Conservation (phyloP, 2,888 invertebrate genomes). For the Formica aserva region DNA sequence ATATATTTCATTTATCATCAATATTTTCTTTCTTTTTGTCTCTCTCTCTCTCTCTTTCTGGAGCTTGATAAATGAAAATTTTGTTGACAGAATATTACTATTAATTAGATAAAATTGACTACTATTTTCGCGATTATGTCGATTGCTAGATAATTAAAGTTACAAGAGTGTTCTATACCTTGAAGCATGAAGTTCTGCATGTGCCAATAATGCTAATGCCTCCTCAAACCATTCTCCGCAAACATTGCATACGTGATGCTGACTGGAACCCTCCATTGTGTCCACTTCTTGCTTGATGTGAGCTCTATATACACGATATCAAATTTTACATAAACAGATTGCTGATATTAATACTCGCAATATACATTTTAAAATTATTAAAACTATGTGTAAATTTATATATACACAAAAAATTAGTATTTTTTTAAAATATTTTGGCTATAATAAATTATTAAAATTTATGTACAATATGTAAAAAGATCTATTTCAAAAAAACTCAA, state of each 20-base stretch:
- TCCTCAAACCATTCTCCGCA: constrained; percentile 93
- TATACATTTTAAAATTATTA: not conserved
- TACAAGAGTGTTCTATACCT: constrained; percentile 80
- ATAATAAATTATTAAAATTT: not conserved
- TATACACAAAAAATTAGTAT: not conserved
- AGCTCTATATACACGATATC: constrained; percentile 75
- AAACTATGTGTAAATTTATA: not conserved
- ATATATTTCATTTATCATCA: not conserved
- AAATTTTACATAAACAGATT: constrained; percentile 12
- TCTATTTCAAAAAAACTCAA: not conserved
- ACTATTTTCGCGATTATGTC: not conserved
- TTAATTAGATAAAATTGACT: not conserved
- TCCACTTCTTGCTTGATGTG: constrained; percentile 84
- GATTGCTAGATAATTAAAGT: not conserved
- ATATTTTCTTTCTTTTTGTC: not conserved
- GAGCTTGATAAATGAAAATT: not conserved
- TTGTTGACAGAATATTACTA: not conserved
- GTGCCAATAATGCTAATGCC: constrained; percentile 92
- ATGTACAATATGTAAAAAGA: not conserved
- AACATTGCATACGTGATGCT: constrained; percentile 91
- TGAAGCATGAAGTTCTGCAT: constrained; percentile 91
- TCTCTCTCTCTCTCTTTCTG: too few species aligned
- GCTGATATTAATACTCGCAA: constrained; percentile 46
- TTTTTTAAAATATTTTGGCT: not conserved
- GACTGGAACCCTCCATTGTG: constrained; percentile 80